Evolutionary conservation across 2,888 invertebrate genomes (phyloP).

Genomic region (Andrena minutula): DNA sequence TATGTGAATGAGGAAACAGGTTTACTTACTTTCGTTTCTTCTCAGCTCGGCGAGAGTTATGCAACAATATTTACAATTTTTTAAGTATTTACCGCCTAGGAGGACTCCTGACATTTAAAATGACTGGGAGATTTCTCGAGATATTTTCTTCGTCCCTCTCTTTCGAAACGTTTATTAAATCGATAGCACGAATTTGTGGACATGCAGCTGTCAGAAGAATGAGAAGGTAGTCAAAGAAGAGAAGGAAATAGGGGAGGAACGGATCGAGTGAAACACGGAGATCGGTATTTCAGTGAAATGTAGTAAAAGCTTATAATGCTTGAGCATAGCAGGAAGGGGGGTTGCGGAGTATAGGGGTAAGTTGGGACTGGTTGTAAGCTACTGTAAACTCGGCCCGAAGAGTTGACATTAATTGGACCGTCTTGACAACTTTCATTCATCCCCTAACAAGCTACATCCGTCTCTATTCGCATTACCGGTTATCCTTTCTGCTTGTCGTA

Average conservation of each 20-base stretch:
- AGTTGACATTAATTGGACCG: slow-evolving; percentile 85
- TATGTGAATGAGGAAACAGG: neutral
- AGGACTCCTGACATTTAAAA: too few species aligned
- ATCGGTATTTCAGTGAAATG: slow-evolving; percentile 60
- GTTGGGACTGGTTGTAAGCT: slow-evolving; percentile 78
- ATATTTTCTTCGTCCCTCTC: too few species aligned
- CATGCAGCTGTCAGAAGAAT: neutral
- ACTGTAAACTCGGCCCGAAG: slow-evolving; percentile 81
- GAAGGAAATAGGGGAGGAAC: neutral
- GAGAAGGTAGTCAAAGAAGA: neutral
- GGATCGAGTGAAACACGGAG: neutral
- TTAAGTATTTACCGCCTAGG: too few species aligned
- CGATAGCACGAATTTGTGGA: neutral
- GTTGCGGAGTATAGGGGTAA: slow-evolving; percentile 27
- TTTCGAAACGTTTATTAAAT: neutral
- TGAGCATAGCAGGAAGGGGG: slow-evolving; percentile 26
- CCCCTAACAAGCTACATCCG: slow-evolving; percentile 84
- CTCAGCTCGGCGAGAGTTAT: too few species aligned
- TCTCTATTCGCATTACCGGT: slow-evolving; percentile 79
- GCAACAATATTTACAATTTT: too few species aligned
- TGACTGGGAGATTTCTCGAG: too few species aligned
- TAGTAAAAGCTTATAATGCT: slow-evolving; percentile 73
- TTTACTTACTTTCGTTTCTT: neutral
- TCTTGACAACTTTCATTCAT: slow-evolving; percentile 85
- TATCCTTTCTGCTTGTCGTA: slow-evolving; percentile 52